Evolutionary conservation across 2,797 vertebrate species (phyloP), one percentile per base, ranked within the genome.

Genomic region (Falco naumanni): DNA sequence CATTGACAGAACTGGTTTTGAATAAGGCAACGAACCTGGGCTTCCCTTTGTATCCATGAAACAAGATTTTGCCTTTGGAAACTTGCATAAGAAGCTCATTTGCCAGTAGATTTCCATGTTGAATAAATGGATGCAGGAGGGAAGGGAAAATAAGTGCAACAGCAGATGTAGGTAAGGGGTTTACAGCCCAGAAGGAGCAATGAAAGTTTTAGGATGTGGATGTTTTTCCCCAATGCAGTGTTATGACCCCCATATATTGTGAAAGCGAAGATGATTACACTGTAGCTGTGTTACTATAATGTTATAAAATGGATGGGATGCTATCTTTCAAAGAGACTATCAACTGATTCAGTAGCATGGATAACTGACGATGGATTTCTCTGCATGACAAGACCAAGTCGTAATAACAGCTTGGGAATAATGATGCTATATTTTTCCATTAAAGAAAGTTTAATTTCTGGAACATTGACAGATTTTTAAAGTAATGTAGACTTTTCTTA

Each of bases 321-420:
- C 16, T 64, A 19, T 70, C 79, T 90, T 86, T 92, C 69, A 90
- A 88, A 56, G 56, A 91, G 76, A 33, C 77, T 82, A 39, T 84
- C 34, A 66, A 79, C 86, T 47, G 33, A 37, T 88, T 87, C 91
- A 75, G 89, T 95, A 94, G 87, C 82, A 18, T 37, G 59, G 66
- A 48, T 88, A 96, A 82, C 65, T 53, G 81, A 34, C 56, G 10
- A 7, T 2, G 25, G 56, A 68, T 93, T 94, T 88, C 37, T 79
- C 82, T 91, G 66, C 74, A 39, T 70, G 87, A 72, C 39, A 69
- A 84, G 54, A 60, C 89, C 63, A 26, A 84, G 51, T 61, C 24
- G 16, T 90, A 95, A 92, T 92, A 96, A 86, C 76, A 93, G n/a
- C 80, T 84, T 89, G 63, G 87, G 70, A 93, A 84, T 82, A 88